Evolutionary conservation across 2,888 invertebrate genomes (phyloP), one percentile per base, ranked within the genome.

Genomic region (Agriopis leucophaearia): DNA sequence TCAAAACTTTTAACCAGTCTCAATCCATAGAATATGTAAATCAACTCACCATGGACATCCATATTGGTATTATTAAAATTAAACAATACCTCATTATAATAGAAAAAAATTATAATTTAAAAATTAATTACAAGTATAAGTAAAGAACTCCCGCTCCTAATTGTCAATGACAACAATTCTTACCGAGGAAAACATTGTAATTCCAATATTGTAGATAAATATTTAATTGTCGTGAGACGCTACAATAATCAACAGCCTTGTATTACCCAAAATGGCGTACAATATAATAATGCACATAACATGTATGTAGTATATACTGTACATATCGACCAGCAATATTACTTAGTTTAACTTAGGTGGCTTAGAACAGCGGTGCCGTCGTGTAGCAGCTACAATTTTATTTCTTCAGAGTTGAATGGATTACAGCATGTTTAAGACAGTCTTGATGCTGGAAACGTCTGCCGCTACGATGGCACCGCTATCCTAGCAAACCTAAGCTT

Each of bases 71-170:
- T 63, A 69, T 60, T 71, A 75, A 85, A 85, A 83, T 82, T 76
- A 86, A 89, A 89, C 84, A 83, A 84, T 83, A 80, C 80, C 74
- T 74, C 62, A 77, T 81, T 92, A 90, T 84, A 92, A 92, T 92
- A 92, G 89, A 93, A 94, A 92, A 93, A 92, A 93, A 93, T 91
- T 94, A 94, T 94, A 94, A 93, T 94, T 93, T 92, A 93, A 92
- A 69, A 92, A 94, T 90, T 91, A 92, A 92, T 93, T 94, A 93
- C 91, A 92, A 87, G 85, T 91, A 90, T 85, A 90, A 88, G 84
- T 88, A 89, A 91, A 87, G 86, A 80, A 78, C 80, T 83, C 80
- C 83, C 79, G 81, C 81, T 83, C 83, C 82, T 81, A 84, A 80
- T 79, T 75, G 77, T 81, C 74, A 72, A 77, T 80, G 79, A 83